Conservation (phyloP, 2,888 invertebrate genomes). For the Petrophora chlorosata region DNA sequence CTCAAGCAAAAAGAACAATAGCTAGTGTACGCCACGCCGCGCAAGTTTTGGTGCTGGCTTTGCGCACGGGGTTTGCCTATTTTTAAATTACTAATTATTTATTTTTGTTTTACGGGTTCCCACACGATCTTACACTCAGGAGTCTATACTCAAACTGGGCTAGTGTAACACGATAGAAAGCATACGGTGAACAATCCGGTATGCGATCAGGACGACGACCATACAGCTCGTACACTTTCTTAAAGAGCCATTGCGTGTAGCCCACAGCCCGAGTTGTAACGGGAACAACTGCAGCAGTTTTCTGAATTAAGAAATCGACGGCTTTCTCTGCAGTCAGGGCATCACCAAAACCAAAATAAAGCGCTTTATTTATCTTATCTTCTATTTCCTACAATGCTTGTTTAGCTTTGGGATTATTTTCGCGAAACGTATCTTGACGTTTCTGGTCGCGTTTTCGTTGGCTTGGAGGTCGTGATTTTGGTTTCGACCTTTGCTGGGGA, state of each 20-base stretch:
- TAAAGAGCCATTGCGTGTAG: conserved; percentile 2
- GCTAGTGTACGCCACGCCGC: no score
- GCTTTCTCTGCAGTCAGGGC: not conserved
- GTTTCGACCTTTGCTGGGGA: no score
- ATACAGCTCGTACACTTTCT: conserved; percentile 4
- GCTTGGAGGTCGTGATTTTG: no score
- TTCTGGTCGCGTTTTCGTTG: no score
- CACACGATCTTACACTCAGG: not conserved
- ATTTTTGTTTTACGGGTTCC: no score
- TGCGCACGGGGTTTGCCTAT: no score
- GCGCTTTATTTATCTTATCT: conserved; percentile 4
- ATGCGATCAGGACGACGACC: conserved; percentile 1
- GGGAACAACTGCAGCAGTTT: conserved; percentile 2
- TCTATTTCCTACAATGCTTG: not conserved
- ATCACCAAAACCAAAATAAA: conserved; percentile 6
- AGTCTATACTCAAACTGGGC: not conserved
- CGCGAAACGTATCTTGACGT: conserved; percentile 1
- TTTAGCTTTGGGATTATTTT: conserved; percentile 1
- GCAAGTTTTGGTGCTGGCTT: no score
- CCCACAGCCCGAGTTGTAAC: conserved; percentile 9
- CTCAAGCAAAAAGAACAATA: no score
- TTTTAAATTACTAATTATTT: no score
- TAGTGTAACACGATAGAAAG: not conserved
- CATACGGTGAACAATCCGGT: not conserved
- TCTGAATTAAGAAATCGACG: conserved; percentile 2